Base-by-base conservation (phyloP, 1,140 invertebrate species). In the Drosophila littoralis region DNA sequence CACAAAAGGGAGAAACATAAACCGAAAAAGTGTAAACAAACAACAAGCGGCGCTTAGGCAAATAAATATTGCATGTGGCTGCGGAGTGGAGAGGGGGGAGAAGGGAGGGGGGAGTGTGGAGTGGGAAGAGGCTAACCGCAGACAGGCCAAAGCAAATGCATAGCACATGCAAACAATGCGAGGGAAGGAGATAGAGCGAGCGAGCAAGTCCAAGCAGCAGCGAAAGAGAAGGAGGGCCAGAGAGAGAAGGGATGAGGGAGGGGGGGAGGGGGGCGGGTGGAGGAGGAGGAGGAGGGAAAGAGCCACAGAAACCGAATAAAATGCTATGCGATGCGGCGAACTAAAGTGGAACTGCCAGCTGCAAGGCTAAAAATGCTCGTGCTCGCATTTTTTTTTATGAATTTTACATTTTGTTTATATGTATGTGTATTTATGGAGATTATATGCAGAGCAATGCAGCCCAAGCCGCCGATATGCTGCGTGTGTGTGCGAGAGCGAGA, bases 401-500 rank as follows among this genome's bases (percentile, higher is more conserved):
- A 81, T 82, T 75, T 83, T 84, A 77, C 69, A 76, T 77, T 77
- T 83, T 79, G 80, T 79, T 80, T 85, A 74, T 74, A 57, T 64
- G 74, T 66, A 57, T 64, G 74, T 66, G 57, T 82, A 70, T 82
- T 77, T 77, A 76, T 80, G 75, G 72, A 77, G 75, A 77, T 77
- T 77, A 77, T 77, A 75, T 77, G 72, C 50, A 12, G 60, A 64
- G 65, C 52, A 28, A 28, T 28, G 22, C 22, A 38, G 55, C 42
- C 35, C 42, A 40, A 43, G 33, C 0, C 2, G 22, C 22, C 22
- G 33, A 32, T 28, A 32, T n/a, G 8, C 9, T 54, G 17, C 35
- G 43, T 52, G 35, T 36, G 52, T 48, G 64, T 33, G 32, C 17
- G 50, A 28, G 59, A 38, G 51, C 10, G 10, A 45, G 45, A 51